Base-by-base conservation (phyloP, 2,113 vertebrate genomes). In the Formicarius rufipectus region DNA sequence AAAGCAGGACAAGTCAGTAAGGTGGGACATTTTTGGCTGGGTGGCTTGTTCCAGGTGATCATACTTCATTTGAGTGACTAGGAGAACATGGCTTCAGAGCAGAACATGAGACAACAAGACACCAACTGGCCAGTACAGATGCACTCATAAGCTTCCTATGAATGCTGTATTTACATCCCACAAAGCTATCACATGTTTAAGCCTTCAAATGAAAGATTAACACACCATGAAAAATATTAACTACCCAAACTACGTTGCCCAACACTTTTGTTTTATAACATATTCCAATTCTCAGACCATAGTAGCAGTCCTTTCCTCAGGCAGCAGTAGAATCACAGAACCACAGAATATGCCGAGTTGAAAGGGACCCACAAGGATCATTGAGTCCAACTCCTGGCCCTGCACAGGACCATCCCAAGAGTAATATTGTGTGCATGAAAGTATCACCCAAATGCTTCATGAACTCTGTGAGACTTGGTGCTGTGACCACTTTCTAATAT, bases 21-120 rank as follows among this genome's bases (percentile, higher is more conserved):
- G 0, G 0, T 5, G 2, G 15, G 7, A 2, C 10, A 5, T 7
- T 31, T 53, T 47, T 40, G n/a, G 14, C 12, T 67, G 50, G 3
- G 8, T 55, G 20, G 4, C n/a, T 52, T 75, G 23, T 67, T 76
- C 22, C 28, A 30, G 23, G 39, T 25, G 60, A 13, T 39, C 37
- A 14, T 60, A 4, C 40, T 68, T 17, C 25, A 6, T 49, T 63
- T 42, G 39, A 6, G 28, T 59, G 28, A 39, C 12, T 33, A 44
- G 39, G 30, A 40, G 47, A 69, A 31, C 40, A 40, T 0, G 0
- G 35, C 35, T 76, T 63, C 9, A 22, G 40, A 49, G 47, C 22
- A 69, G 56, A 76, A 69, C 14, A 0, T 20, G 15, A 63, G 56
- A 37, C 25, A 19, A 14, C 21, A 9, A 40, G 40, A 62, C 14